Conservation (phyloP, 2,797 vertebrate genomes). For the Galagoides demidoff region DNA sequence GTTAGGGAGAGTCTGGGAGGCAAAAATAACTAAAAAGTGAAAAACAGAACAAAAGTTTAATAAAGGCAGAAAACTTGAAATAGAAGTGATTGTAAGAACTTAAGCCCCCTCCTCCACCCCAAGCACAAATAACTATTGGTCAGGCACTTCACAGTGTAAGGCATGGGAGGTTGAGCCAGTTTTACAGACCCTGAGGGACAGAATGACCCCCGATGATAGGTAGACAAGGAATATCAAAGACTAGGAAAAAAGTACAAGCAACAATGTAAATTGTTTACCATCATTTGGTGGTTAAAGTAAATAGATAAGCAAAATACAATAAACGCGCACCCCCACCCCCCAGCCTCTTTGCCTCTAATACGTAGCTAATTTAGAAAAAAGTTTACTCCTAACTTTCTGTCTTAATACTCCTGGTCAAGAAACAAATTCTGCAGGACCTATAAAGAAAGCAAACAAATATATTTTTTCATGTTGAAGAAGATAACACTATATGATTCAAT, state of each 20-base stretch:
- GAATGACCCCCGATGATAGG: neutral
- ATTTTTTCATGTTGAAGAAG: neutral
- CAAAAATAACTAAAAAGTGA: neutral
- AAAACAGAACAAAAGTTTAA: slow-evolving; percentile 30
- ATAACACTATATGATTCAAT: neutral
- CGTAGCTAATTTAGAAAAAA: neutral
- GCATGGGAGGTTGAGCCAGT: neutral
- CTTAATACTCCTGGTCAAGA: neutral
- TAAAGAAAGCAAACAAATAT: neutral
- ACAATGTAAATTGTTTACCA: neutral
- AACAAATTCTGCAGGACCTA: neutral
- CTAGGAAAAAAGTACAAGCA: neutral
- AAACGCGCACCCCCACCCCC: neutral
- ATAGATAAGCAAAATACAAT: neutral
- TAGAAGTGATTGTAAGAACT: slow-evolving; percentile 3
- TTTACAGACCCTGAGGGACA: neutral
- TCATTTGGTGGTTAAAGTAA: neutral
- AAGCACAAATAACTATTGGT: neutral
- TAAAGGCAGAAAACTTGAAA: neutral
- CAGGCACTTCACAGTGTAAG: neutral
- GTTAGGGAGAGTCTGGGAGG: neutral
- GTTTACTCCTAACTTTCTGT: neutral
- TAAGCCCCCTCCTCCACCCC: neutral
- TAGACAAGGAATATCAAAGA: neutral
- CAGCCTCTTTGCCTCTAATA: neutral